Evolutionary conservation across 2,888 invertebrate species (phyloP).

Genomic region (Ectropis crepuscularia): DNA sequence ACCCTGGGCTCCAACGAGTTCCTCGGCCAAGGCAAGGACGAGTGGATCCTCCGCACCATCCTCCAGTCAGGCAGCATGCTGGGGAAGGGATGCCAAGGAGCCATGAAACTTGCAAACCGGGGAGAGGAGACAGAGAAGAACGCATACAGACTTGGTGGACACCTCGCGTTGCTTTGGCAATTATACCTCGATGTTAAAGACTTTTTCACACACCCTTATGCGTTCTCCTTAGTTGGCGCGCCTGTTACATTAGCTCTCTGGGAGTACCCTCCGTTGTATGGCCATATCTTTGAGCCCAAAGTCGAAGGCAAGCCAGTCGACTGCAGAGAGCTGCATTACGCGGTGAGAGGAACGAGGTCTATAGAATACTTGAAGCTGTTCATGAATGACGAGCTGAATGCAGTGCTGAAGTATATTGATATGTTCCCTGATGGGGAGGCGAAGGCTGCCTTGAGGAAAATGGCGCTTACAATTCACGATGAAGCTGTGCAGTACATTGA

Average conservation of each 20-base stretch:
- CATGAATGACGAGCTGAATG: slow-evolving; percentile 67
- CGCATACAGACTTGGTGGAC: slow-evolving; percentile 73
- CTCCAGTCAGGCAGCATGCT: slow-evolving; percentile 73
- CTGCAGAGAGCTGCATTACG: slow-evolving; percentile 70
- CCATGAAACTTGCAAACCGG: slow-evolving; percentile 69
- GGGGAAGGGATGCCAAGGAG: slow-evolving; percentile 75
- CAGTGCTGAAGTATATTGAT: slow-evolving; percentile 63
- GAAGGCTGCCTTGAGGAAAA: slow-evolving; percentile 67
- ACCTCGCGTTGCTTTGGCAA: slow-evolving; percentile 76
- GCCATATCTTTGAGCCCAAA: slow-evolving; percentile 64
- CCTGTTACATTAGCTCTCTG: slow-evolving; percentile 71
- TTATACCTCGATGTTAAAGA: slow-evolving; percentile 75
- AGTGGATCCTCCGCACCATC: slow-evolving; percentile 73
- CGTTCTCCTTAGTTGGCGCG: slow-evolving; percentile 72
- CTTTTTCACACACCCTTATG: slow-evolving; percentile 73
- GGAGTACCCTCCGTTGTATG: slow-evolving; percentile 76
- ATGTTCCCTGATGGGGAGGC: slow-evolving; percentile 72
- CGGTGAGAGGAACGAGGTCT: slow-evolving; percentile 67
- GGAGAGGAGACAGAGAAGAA: slow-evolving; percentile 63
- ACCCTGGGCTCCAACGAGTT: slow-evolving; percentile 71
- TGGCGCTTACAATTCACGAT: slow-evolving; percentile 70
- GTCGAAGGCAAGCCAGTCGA: slow-evolving; percentile 63
- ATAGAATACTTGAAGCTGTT: slow-evolving; percentile 68
- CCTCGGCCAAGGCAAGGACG: slow-evolving; percentile 73
- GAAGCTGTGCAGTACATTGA: slow-evolving; percentile 74